Conservation (phyloP, 1,140 invertebrate genomes). For the Macrosteles quadrilineatus region DNA sequence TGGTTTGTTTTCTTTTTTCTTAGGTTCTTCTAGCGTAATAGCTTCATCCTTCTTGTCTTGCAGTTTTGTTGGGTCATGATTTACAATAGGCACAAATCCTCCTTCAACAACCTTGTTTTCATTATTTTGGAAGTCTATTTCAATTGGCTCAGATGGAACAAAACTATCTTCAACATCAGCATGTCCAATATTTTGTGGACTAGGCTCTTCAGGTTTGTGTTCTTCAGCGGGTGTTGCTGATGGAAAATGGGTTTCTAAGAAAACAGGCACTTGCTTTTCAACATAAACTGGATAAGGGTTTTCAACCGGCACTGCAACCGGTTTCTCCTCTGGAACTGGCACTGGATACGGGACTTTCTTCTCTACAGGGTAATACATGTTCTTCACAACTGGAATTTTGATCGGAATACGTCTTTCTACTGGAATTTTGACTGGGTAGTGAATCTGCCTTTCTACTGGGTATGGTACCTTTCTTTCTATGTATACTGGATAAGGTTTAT, state of each 20-base stretch:
- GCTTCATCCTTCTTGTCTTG: background rate
- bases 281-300: constrained; percentile 18
- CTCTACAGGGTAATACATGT: constrained; percentile 31
- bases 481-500: constrained; percentile 43
- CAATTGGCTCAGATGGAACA: too few species aligned
- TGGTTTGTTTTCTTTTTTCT: too few species aligned
- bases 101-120: background rate
- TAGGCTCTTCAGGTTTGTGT: background rate
- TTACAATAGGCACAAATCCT: background rate
- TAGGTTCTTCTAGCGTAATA: too few species aligned
- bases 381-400: constrained; percentile 15
- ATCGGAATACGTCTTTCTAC: constrained; percentile 26
- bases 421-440: constrained; percentile 64
- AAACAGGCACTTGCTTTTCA: background rate
- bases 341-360: constrained; percentile 62
- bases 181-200: background rate
- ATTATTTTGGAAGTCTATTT: background rate
- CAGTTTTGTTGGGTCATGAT: background rate
- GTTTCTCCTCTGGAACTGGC: constrained; percentile 37
- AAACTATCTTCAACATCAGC: too few species aligned
- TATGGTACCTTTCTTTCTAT: constrained; percentile 42
- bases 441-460: constrained; percentile 43
- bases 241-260: background rate
- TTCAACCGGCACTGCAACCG: background rate
- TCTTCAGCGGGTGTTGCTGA: background rate